Conservation (phyloP, 2,113 vertebrate species). For the Peucedramus taeniatus region DNA sequence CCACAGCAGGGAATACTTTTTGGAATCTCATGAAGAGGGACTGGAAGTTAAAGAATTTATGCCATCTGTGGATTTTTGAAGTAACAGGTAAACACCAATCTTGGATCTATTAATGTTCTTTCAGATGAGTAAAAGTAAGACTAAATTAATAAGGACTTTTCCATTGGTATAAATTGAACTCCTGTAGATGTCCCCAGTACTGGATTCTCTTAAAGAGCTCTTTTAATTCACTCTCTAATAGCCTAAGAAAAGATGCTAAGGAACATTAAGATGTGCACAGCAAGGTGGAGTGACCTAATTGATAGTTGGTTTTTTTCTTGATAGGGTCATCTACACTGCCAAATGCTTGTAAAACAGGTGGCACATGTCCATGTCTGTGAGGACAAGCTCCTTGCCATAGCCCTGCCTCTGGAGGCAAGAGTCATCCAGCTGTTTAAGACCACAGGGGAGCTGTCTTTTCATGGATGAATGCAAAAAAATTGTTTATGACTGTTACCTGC, state of each 20-base stretch:
- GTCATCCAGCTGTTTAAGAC: background rate
- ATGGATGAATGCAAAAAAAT: background rate
- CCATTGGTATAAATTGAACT: background rate
- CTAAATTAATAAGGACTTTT: background rate
- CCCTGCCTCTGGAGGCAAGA: background rate
- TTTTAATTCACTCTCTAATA: background rate
- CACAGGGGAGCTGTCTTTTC: background rate
- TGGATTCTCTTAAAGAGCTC: background rate
- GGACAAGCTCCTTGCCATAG: background rate
- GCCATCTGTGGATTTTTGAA: background rate
- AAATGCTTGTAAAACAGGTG: background rate
- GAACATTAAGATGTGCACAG: background rate
- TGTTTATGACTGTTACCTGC: background rate
- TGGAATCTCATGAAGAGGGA: accelerated
- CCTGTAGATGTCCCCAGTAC: accelerated
- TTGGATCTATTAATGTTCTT: background rate
- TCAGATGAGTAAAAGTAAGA: background rate
- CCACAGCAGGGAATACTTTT: accelerated
- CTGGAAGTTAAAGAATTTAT: background rate
- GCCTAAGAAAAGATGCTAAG: background rate
- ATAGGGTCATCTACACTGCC: background rate
- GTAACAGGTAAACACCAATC: background rate
- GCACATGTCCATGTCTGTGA: background rate
- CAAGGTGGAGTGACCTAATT: background rate
- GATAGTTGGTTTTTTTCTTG: background rate